Evolutionary conservation across 1,140 invertebrate genomes (phyloP).

Genomic region (Hestina assimilis): DNA sequence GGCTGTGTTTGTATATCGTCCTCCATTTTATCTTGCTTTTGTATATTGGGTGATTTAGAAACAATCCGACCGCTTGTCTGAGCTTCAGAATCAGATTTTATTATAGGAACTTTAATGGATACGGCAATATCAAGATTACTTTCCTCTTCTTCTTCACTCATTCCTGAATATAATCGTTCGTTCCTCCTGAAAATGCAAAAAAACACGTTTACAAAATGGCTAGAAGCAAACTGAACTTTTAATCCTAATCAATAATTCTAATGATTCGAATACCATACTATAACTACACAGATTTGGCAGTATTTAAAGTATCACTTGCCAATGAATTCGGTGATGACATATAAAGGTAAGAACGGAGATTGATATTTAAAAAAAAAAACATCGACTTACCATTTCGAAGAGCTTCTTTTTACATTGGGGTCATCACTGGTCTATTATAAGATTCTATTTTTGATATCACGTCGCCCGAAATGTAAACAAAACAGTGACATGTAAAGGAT

Average conservation of each 20-base stretch:
- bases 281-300: conserved; percentile 32
- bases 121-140: conserved; percentile 32
- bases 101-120: conserved; percentile 46
- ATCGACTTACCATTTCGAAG: conserved; percentile 52
- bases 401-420: conserved; percentile 51
- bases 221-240: conserved; percentile 26
- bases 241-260: conserved; percentile 25
- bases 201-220: conserved; percentile 18
- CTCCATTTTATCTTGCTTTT: conserved; percentile 58
- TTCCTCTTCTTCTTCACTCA: conserved; percentile 51
- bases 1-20: conserved; percentile 63
- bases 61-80: conserved; percentile 49
- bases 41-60: conserved; percentile 34
- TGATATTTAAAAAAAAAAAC: conserved; percentile 38
- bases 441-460: conserved; percentile 64
- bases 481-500: conserved; percentile 17
- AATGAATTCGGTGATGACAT: conserved; percentile 38
- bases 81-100: conserved; percentile 58
- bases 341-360: conserved; percentile 36
- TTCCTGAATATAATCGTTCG: conserved; percentile 13
- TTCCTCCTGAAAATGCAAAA: conserved; percentile 47
- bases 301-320: conserved; percentile 30
- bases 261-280: neutral
- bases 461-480: conserved; percentile 46
- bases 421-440: conserved; percentile 63